Evolutionary conservation across 2,797 vertebrate genomes (phyloP), one percentile per base, ranked within the genome.

Genomic region (Brachymystax lenok): DNA sequence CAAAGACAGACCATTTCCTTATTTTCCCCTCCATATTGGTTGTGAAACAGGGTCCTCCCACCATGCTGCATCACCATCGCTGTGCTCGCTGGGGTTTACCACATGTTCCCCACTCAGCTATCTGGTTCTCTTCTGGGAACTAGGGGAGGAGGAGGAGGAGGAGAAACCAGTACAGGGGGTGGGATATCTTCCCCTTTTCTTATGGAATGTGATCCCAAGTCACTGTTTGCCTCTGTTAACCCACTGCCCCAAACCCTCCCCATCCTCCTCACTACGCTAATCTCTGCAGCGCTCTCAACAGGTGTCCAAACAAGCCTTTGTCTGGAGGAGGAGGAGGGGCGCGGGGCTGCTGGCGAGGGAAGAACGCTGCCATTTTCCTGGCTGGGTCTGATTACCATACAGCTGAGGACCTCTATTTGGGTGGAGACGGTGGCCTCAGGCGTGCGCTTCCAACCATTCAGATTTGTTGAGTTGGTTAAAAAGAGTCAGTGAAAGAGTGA

Each of bases 291-390:
- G 89, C 84, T 91, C 90, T 94, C 93, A 96, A 96, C 96, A 97
- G 96, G 96, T 96, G 96, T 95, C 95, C 94, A 95, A 96, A 96
- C 94, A 95, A 93, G 82, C 93, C 95, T 96, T 96, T 96, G 95
- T 96, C 92, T 95, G 88, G 86, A 85, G 81, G 87, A 83, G 87
- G 83, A 92, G 90, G 89, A 82, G 76, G 75, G 80, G 82, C 81
- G 79, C 79, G 17, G 71, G 85, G 80, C 82, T 73, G 85, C 84
- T 90, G 85, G 90, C 84, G 76, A 89, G 88, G 88, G 91, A 92
- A 93, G 94, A 91, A 93, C 90, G 90, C 92, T 89, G 92, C 91
- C 86, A 94, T 94, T 95, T 95, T 96, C 93, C 94, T 93, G 91
- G 92, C 94, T 84, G 86, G 82, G 86, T 85, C 93, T 95, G 88